Base-by-base conservation (phyloP, 2,888 invertebrate species). In the Cylloceria caligata region DNA sequence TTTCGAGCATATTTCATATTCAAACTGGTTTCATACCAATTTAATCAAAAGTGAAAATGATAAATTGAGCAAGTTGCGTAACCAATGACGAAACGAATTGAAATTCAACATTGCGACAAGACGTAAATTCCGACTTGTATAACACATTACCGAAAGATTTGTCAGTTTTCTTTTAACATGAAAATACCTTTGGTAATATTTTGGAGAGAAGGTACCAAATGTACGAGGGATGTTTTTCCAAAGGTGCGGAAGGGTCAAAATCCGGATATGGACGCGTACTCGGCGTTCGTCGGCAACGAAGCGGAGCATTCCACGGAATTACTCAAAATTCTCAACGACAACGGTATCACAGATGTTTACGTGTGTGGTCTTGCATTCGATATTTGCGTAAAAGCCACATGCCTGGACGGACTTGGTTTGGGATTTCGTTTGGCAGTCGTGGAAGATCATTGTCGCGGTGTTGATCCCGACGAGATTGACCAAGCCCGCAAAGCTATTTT, bases 221-320 rank as follows among this genome's bases (percentile, higher is more conserved):
- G 34, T 57, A 1, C 13, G 11, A 6, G 27, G 24, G 13, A 27
- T 42, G 42, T n/a, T 30, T 45, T 65, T 45, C n/a, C 7, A 30
- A 62, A 91, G 93, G 95, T 98, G 69, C 96, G 96, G 93, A 98
- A 98, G 92, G 99, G 99, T 62, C 97, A 96, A 4, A 96, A 98
- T 93, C 96, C 98, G 0, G 97, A 98, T 85, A 96, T 98, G 85
- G 99, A 99, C 93, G 97, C 97, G 4, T 99, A 99, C 93, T 98
- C 98, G 0, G 99, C 97, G 68, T 99, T 99, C 94, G 97, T 96
- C 96, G 98, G 98, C 93, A 99, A 98, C 93, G 96, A 97, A 93
- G 96, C 97, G 92, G 93, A 96, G 76, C 96, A 96, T 4, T 96
- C 97, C 90, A 98, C 98, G 5, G 96, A 96, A 36, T 94, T 99